Evolutionary conservation across 92 coral and sea anemone genomes (phyloP), one percentile per base, ranked within the genome.

Genomic region (Zoanthus gigantus): DNA sequence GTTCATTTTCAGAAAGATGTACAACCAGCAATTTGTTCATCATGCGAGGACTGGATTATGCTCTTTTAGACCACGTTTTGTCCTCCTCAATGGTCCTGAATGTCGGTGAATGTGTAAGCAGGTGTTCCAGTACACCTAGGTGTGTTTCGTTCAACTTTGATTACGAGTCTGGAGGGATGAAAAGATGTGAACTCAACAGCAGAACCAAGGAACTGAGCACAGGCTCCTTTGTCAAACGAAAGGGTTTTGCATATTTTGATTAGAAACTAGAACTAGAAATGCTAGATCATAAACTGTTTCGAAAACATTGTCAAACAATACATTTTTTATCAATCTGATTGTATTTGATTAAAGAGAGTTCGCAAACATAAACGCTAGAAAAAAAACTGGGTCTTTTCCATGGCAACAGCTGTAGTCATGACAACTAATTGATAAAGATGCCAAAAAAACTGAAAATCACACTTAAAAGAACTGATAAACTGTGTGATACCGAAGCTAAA

Each of bases 141-240:
- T 69, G 74, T 13, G 16, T 31, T 47, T 48, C 79, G 29, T 74
- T 74, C 44, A 74, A 74, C 50, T 54, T 74, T 74, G 78, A 74
- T 16, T 74, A 74, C 23, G 11, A 47, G 14, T 31, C 61, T 13
- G 57, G 9, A 16, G 61, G 79, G n/a, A 75, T 47, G 79, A 75
- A 75, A 28, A 75, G 0, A 6, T 75, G 79, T 15, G 79, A 75
- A 11, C 54, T 75, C 0, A 75, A 75, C 57, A 75, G 29, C 1
- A 45, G 34, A 18, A 75, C 58, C 14, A 75, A 75, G 57, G 14
- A 46, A 47, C 79, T 75, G 29, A 28, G 47, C 79, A 8, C 5
- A 30, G 61, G 60, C 47, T 47, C 29, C 31, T 50, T 75, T 47
- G 60, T 75, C 4, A 47, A 75, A 46, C 79, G 79, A 74, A 9